Base-by-base conservation (phyloP, 2,888 invertebrate species). In the Asteroscopus sphinx region DNA sequence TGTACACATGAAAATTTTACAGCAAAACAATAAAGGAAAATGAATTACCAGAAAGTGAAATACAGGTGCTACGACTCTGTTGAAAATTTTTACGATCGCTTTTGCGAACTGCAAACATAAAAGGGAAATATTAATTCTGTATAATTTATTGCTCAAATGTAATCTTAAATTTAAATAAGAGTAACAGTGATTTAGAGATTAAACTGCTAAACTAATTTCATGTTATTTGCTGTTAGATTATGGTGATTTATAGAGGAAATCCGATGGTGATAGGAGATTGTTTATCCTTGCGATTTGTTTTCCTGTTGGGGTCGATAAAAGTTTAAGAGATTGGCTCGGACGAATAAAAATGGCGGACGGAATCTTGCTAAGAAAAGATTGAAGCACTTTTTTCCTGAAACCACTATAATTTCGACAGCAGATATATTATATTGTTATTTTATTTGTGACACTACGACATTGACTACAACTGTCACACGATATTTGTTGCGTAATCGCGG, bases 61-160 rank as follows among this genome's bases (percentile, higher is more conserved):
- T 11, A 11, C 74, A 72, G 75, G 71, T 74, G 71, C 48, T 46
- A 12, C 52, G 36, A 36, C 25, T 17, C 13, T 42, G 7, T 39
- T 8, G 9, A 41, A 56, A 21, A 36, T 59, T 54, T 70, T 70
- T 73, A 70, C 51, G 58, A 59, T 39, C 52, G 17, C 12, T 25
- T 47, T 46, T 37, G 37, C 9, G 12, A 52, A 35, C 39, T 30
- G 68, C 47, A 46, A 64, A 44, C 48, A 15, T 62, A 37, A 49
- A 68, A 17, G 26, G 28, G 41, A 68, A 49, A 42, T 36, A 51
- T 55, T 51, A 16, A 51, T 62, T 26, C 26, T 16, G 30, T 17
- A 28, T 51, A 69, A 63, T 69, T 69, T 69, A 55, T 54, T 12
- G 3, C 49, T 3, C n/a, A 5, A 55, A 41, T 37, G 6, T 68